A percentile compares a stretch with the other conserved stretches of the same genome.
Conservation (phyloP, 35 echinoderm and acorn worm genomes). For the Lytechinus pictus region DNA sequence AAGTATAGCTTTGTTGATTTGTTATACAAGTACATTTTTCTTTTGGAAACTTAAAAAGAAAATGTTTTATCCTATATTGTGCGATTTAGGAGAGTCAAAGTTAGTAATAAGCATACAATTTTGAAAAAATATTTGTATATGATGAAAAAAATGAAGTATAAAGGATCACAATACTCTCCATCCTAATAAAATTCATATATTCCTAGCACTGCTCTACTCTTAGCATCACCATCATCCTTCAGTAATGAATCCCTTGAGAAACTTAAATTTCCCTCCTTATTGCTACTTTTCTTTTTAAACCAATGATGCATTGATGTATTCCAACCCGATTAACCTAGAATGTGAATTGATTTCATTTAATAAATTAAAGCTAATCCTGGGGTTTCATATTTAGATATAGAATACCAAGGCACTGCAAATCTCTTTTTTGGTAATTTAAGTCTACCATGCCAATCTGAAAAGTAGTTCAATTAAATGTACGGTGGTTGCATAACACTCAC, state of each 20-base stretch:
- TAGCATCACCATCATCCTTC: not conserved
- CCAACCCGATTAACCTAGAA: conserved; percentile 5
- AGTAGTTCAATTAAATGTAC: not conserved
- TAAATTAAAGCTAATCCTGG: not conserved
- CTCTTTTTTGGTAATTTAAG: not conserved
- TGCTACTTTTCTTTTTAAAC: not conserved
- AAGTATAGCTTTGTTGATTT: no score
- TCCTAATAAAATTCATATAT: no score
- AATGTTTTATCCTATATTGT: no score
- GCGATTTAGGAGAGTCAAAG: not conserved
- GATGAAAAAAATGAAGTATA: no score
- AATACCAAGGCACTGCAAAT: not conserved
- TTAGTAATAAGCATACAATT: not conserved
- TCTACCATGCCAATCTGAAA: not conserved
- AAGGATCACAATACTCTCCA: no score
- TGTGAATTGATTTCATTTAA: not conserved
- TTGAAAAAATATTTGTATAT: not conserved
- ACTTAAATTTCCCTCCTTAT: not conserved
- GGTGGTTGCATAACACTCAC: no score
- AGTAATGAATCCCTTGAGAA: not conserved
- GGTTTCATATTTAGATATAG: not conserved
- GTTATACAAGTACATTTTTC: no score
- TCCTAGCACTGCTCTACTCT: not conserved
- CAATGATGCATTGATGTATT: not conserved
- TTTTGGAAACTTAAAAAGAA: no score